Base-by-base conservation (phyloP, 2,888 invertebrate genomes). In the Trilocha varians region DNA sequence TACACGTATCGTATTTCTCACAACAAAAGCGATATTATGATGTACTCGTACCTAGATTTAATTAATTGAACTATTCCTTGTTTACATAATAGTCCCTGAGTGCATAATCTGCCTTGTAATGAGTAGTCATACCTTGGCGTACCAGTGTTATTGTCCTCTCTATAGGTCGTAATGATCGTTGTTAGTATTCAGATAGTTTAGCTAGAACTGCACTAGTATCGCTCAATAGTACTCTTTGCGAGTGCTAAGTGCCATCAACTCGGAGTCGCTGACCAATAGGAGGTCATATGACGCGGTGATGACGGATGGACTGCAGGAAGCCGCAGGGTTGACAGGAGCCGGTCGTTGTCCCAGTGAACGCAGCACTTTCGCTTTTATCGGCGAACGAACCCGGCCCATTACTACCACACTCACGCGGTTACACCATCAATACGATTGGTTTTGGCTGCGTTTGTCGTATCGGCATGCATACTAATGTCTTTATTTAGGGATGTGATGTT, bases 311-410 rank as follows among this genome's bases (percentile, higher is more conserved):
- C 55, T 61, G 65, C 66, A 75, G 74, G 77, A 74, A 72, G 65
- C 68, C 58, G 51, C 63, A 60, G 67, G 67, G 61, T 70, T 62
- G 64, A 54, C 70, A 78, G 83, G 80, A 79, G 70, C 56, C 78
- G 84, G 84, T 84, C 85, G 75, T 82, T 80, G 85, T 83, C 78
- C 85, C 78, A 84, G 59, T 85, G 83, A 84, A 83, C 82, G 78
- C 59, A 65, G 63, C 63, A 82, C 84, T 85, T 85, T 85, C 85
- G 82, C 80, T 85, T 80, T 85, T 75, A 71, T 76, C 75, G 84
- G 84, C 79, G 79, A 85, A 78, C 77, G 85, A 85, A 85, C 85
- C 82, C 78, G 69, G 70, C 55, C 70, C 75, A 82, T 84, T 82
- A 74, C 75, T 78, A 80, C 70, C 70, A 60, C 71, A 65, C 71